These are phyloP conservation scores for Cyclopterus lumpus DNA, from an alignment of 2,797 vertebrate species.

Conservation along the genomic window DNA sequence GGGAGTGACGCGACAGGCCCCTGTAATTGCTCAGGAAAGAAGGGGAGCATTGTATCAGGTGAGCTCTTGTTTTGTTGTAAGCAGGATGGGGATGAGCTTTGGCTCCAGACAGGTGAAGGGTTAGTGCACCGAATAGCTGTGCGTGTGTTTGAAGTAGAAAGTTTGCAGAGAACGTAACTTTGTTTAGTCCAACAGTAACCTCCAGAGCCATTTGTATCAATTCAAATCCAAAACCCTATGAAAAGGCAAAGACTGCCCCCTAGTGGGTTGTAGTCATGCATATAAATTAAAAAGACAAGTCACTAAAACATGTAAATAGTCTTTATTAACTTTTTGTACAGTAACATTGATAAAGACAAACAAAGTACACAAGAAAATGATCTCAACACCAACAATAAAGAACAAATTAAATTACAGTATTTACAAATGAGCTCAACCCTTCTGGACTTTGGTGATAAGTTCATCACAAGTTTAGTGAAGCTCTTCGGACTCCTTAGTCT, in stretches of 20 bases:
- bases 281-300: not conserved
- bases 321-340: constrained; percentile 73
- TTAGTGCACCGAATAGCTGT: not conserved
- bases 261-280: constrained; percentile 40
- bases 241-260: constrained; percentile 54
- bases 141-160: constrained; percentile 20
- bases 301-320: constrained; percentile 22
- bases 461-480: constrained; percentile 96
- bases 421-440: constrained; percentile 66
- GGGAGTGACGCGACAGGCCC: constrained; percentile 77
- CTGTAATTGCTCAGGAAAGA: constrained; percentile 75
- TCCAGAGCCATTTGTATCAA: not conserved
- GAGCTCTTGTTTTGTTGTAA: constrained; percentile 67
- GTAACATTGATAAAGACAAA: constrained; percentile 65
- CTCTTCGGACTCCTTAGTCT: constrained; percentile 93
- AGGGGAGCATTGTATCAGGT: constrained; percentile 75
- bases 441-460: constrained; percentile 89
- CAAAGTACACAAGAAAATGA: constrained; percentile 15
- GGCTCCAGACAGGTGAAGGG: constrained; percentile 54
- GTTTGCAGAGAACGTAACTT: not conserved
- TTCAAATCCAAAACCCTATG: not conserved
- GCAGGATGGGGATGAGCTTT: constrained; percentile 54
- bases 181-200: not conserved
- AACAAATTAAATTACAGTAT: constrained; percentile 28
- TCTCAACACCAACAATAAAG: constrained; percentile 10